These are phyloP conservation scores for Saturnia japonica DNA, from an alignment of 2,888 invertebrate species.

Conservation along the genomic window DNA sequence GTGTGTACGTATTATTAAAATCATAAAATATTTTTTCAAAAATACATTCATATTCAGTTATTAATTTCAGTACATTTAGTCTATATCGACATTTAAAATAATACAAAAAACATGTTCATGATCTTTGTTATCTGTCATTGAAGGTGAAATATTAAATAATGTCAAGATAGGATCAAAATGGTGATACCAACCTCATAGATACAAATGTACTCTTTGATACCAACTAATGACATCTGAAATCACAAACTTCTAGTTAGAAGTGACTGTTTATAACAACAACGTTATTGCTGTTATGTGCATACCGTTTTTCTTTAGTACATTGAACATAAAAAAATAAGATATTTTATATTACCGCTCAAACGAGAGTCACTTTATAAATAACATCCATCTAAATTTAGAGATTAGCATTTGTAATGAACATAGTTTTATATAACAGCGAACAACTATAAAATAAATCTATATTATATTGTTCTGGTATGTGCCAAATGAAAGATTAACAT, in stretches of 20 bases:
- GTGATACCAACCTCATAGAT: too few species aligned
- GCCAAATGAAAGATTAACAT: not conserved
- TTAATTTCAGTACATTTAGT: not conserved
- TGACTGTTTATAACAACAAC: not conserved
- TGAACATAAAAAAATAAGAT: not conserved
- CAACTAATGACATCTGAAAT: not conserved
- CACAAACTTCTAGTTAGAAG: not conserved
- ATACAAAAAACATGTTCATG: not conserved
- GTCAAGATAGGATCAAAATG: not conserved
- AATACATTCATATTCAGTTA: not conserved
- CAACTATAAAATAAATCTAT: not conserved
- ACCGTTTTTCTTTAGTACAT: not conserved
- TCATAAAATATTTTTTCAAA: not conserved
- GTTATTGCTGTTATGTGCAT: not conserved
- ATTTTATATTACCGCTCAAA: not conserved
- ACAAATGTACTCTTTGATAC: too few species aligned
- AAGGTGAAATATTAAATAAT: conserved; percentile 4
- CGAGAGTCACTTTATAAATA: conserved; percentile 1
- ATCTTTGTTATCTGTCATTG: not conserved
- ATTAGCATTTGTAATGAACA: not conserved
- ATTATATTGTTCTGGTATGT: not conserved
- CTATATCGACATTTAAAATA: not conserved
- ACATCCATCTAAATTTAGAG: not conserved
- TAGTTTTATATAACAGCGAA: not conserved
- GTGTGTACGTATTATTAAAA: not conserved